A percentile compares a stretch with the other conserved stretches of the same genome.
These are phyloP conservation scores for Microcaecilia unicolor DNA, from an alignment of 2,797 vertebrate species.

Conservation along the genomic window DNA sequence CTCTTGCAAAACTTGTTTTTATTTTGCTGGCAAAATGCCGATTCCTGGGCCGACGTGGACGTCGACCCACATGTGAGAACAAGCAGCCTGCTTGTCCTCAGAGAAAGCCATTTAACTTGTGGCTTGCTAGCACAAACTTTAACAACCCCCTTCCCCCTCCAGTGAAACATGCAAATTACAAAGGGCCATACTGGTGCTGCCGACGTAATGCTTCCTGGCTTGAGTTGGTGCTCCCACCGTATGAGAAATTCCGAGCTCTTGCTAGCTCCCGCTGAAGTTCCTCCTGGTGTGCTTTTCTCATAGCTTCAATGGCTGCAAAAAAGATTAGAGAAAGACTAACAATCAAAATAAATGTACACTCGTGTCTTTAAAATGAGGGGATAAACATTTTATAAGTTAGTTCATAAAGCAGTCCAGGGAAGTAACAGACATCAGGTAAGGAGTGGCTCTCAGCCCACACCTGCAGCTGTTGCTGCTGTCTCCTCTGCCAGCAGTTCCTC, in stretches of 20 bases:
- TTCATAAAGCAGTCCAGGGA: neutral
- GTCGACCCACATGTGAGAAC: too few relatives aligned
- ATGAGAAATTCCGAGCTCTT: constrained; percentile 63
- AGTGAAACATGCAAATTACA: neutral
- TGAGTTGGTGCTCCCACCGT: constrained; percentile 19
- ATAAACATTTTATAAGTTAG: too few relatives aligned
- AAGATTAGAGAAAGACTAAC: too few relatives aligned
- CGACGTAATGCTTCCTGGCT: constrained; percentile 55
- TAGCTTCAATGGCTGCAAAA: constrained; percentile 76
- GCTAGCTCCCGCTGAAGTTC: constrained; percentile 79
- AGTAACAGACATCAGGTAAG: neutral
- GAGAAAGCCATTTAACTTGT: neutral
- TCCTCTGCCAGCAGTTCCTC: constrained; percentile 79
- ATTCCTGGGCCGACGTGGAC: too few relatives aligned
- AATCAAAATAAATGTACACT: too few relatives aligned
- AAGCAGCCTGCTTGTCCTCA: too few relatives aligned
- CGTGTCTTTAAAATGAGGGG: too few relatives aligned
- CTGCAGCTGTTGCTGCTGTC: constrained; percentile 70
- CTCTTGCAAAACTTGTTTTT: too few relatives aligned
- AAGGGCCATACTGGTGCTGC: constrained; percentile 80
- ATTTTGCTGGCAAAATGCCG: too few relatives aligned
- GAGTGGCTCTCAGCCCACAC: constrained; percentile 35
- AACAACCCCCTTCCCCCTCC: neutral
- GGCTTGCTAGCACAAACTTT: neutral
- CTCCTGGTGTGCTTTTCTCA: constrained; percentile 85